A percentile compares a stretch with the other conserved stretches of the same genome.
phyloP scores from a whole-genome alignment of 37 sponge, comb jelly and placozoan genomes.

The Spongilla lacustris region DNA sequence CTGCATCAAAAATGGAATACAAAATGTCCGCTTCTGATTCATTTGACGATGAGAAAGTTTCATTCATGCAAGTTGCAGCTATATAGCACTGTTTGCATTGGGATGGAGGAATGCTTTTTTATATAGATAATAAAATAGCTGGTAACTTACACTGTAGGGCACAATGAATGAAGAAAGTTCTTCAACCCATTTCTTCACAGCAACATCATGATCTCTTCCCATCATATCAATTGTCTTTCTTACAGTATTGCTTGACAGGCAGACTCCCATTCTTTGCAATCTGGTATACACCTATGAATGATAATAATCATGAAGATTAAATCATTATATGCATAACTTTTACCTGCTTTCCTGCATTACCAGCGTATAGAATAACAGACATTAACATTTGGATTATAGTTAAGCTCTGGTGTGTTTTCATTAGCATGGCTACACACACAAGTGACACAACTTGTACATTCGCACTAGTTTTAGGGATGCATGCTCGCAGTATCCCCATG shows the following conservation, averaged over 20 bases:
- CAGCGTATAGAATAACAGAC: conserved; percentile 2
- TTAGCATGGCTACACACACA: background rate
- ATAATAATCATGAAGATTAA: background rate
- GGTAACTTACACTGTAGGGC: background rate
- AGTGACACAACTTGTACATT: background rate
- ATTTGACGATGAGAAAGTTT: background rate
- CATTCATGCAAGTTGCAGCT: background rate
- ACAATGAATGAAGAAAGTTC: background rate
- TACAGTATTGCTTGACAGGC: conserved; percentile 7
- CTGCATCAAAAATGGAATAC: background rate
- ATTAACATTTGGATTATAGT: background rate
- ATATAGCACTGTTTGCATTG: conserved; percentile 1
- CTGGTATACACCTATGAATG: background rate
- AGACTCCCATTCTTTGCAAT: conserved; percentile 1
- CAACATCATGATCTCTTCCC: background rate
- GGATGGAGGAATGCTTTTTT: background rate
- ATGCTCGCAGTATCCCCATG: background rate
- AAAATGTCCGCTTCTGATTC: background rate
- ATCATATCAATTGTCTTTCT: background rate
- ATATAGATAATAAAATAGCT: background rate
- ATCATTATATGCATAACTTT: background rate
- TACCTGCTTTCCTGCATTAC: conserved; percentile 8
- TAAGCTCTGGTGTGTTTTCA: conserved; percentile 1
- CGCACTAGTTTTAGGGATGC: background rate
- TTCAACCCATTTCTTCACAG: conserved; percentile 3